Evolutionary conservation across 1,140 invertebrate genomes (phyloP), one percentile per base, ranked within the genome.

Genomic region (Drosophila guanche): DNA sequence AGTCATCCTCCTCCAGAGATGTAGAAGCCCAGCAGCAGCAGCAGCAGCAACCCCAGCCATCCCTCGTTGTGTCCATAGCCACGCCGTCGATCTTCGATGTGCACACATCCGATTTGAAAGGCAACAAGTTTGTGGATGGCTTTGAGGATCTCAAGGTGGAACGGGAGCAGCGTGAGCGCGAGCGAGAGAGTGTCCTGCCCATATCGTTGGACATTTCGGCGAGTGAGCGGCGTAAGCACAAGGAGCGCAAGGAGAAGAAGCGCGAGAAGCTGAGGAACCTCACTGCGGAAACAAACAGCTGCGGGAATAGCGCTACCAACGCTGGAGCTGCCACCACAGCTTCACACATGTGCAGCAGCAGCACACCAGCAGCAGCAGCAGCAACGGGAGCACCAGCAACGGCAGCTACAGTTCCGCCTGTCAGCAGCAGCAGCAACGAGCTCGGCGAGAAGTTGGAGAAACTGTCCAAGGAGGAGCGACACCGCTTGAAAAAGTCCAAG

Each of bases 181-280:
- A 33, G 3, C 29, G 8, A 7, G 33, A 86, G 42, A 53, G 22
- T 40, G 7, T 43, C 29, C 33, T 46, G 0, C 29, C 33, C 33
- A 37, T 54, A 5, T 12, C 50, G 45, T 5, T 65, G 1, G 60
- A 69, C 7, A 41, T 25, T 8, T 60, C 58, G 6, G 71, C 53
- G 58, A 79, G 59, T 25, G 81, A 89, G 5, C 46, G 76, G 4
- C 69, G 85, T 4, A 89, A 89, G 70, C 85, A 85, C 45, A 89
- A 85, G 66, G 84, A 90, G 29, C 80, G 95, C 69, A 96, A 95
- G 84, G 95, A 96, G 33, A 95, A 95, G 79, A 93, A 95, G 43
- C 93, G 94, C 22, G 95, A 96, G 45, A 95, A 94, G 88, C 91
- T 93, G 5, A 94, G 94, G 51, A 88, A 90, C n/a, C 62, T 89